Percentiles rank a stretch among this genome's conserved stretches.
Conservation (phyloP, 2,113 vertebrate genomes). For the Ictidomys tridecemlineatus region DNA sequence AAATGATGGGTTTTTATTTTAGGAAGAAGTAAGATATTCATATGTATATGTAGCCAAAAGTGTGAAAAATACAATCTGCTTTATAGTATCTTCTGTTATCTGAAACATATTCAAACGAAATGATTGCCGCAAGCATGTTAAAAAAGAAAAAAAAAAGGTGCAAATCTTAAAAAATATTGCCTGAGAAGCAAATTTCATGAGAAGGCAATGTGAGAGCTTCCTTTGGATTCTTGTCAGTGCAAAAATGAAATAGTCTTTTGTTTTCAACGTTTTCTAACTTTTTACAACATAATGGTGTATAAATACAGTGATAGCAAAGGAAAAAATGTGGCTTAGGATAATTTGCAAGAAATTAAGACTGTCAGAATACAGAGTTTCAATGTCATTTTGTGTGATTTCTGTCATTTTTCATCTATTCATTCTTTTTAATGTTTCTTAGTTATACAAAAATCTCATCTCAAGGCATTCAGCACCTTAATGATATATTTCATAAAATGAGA, state of each 20-base stretch:
- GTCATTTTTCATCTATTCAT: not conserved
- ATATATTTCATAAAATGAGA: not conserved
- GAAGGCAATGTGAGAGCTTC: conserved; percentile 49
- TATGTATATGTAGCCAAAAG: conserved; percentile 71
- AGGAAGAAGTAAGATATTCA: conserved; percentile 68
- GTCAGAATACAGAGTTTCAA: not conserved
- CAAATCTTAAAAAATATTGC: conserved; percentile 64
- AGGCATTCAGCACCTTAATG: not conserved
- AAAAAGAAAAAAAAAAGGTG: not conserved
- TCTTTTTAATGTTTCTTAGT: not conserved
- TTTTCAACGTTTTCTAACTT: not conserved
- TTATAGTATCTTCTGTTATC: conserved; percentile 76
- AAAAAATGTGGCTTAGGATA: conserved; percentile 15
- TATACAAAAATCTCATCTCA: not conserved
- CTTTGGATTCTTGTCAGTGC: conserved; percentile 34
- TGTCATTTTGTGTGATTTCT: conserved; percentile 48
- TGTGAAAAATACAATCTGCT: conserved; percentile 71
- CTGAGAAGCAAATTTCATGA: conserved; percentile 59
- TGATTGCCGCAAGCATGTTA: not conserved
- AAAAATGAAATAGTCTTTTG: conserved; percentile 43
- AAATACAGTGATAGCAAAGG: conserved; percentile 18
- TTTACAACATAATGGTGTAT: not conserved
- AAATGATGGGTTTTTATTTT: conserved; percentile 53
- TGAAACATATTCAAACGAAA: conserved; percentile 67
- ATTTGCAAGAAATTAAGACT: conserved; percentile 33